Percentiles rank a stretch among this genome's conserved stretches.
Conservation (phyloP, 2,113 vertebrate species). For the Eira barbara region DNA sequence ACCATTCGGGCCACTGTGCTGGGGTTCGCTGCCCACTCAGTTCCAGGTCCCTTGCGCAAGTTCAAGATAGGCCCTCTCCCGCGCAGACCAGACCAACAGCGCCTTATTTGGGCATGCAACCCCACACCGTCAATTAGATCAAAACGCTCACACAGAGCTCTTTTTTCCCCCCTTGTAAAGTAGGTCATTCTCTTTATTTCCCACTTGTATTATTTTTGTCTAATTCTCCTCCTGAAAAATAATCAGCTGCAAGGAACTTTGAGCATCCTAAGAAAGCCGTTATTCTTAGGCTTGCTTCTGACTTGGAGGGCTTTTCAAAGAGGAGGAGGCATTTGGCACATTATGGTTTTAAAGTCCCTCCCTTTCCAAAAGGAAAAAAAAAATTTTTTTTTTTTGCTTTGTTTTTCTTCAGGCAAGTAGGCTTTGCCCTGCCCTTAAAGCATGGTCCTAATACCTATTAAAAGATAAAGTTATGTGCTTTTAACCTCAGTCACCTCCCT, state of each 20-base stretch:
- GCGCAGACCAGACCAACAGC: conserved; percentile 30
- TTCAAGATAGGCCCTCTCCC: conserved; percentile 16
- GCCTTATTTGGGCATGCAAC: conserved; percentile 79
- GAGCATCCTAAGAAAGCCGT: conserved; percentile 33
- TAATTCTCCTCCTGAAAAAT: conserved; percentile 75
- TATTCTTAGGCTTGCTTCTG: conserved; percentile 20
- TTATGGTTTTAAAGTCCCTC: neutral
- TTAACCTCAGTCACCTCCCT: conserved; percentile 80
- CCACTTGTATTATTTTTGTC: conserved; percentile 67
- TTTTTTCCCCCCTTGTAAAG: conserved; percentile 65
- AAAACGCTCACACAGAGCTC: conserved; percentile 74
- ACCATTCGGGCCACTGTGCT: no score
- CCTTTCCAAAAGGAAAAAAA: neutral
- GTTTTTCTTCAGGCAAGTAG: conserved; percentile 9
- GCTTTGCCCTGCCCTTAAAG: conserved; percentile 61
- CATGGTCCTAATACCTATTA: conserved; percentile 62
- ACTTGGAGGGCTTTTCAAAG: conserved; percentile 34
- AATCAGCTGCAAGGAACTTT: conserved; percentile 54
- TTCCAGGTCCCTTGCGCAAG: neutral
- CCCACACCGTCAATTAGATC: conserved; percentile 78
- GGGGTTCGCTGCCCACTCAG: neutral
- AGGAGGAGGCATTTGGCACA: neutral
- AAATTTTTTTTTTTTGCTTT: neutral
- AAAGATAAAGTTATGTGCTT: conserved; percentile 78
- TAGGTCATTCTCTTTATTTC: conserved; percentile 83